Percentiles rank a stretch among this genome's conserved stretches.
These are phyloP conservation scores for Frieseomelitta varia DNA, from an alignment of 1,140 invertebrate species.

Conservation along the genomic window DNA sequence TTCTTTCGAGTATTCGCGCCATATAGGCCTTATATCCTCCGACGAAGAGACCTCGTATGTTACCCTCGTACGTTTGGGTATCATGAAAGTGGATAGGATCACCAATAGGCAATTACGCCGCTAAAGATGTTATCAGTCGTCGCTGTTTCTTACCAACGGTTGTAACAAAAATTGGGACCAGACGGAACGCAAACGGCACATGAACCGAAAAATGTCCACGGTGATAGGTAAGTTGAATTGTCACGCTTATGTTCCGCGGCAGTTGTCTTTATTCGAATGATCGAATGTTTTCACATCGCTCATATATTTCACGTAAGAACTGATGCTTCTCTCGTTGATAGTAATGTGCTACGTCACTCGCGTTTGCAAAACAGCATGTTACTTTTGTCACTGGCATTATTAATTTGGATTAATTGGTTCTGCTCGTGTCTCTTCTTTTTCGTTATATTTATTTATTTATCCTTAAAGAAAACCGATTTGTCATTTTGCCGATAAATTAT, in stretches of 20 bases:
- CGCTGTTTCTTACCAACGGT: conserved; percentile 42
- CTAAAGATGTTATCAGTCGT: conserved; percentile 43
- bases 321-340: background rate
- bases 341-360: background rate
- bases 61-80: conserved; percentile 21
- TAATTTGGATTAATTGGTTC: background rate
- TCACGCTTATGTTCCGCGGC: conserved; percentile 21
- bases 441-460: background rate
- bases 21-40: conserved; percentile 12
- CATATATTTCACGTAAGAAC: background rate
- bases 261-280: background rate
- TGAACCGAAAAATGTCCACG: conserved; percentile 62
- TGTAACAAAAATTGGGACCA: conserved; percentile 6
- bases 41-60: conserved; percentile 32
- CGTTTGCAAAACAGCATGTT: background rate
- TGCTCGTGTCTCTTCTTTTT: background rate
- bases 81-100: conserved; percentile 31
- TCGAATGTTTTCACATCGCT: conserved; percentile 32
- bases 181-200: conserved; percentile 26
- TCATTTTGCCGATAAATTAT: background rate
- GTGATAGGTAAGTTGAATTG: conserved; percentile 64
- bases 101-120: conserved; percentile 33
- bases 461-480: background rate
- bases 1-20: conserved; percentile 22
- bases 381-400: background rate